Base-by-base conservation (phyloP, 2,888 invertebrate species). In the Matsumyia berberina region DNA sequence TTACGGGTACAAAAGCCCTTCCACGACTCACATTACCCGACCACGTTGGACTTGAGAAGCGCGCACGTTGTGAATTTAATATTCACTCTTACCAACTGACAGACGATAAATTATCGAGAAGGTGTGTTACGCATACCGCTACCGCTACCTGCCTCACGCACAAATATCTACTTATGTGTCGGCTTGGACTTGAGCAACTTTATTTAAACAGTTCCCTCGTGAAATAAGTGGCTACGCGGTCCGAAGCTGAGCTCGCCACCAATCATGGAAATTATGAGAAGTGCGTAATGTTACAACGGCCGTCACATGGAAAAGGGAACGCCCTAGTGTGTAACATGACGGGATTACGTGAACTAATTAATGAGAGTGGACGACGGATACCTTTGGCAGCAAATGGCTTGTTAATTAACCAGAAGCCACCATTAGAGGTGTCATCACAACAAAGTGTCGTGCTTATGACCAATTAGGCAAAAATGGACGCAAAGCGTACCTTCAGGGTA, bases 31-130 rank as follows among this genome's bases (percentile, higher is more conserved):
- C 17, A 44, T 80, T 62, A 55, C 73, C 31, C 46, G 49, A 55
- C 11, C 46, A 46, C 33, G 17, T 29, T 29, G 15, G 57, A 44
- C 37, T 64, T 44, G 58, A 31, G 62, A 42, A 76, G 37, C 11
- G 69, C 69, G 24, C 64, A 31, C 58, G 70, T 62, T 57, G 70
- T 64, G 77, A 77, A 73, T 81, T 64, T 64, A 57, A 81, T 81
- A 81, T 82, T 70, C 49, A 66, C 31, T 57, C 19, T 42, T 46
- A 39, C 44, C 58, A 77, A 58, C 64, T 66, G 77, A 82, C 77
- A 58, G 58, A 39, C 57, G 66, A 82, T 82, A 77, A 77, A 77
- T 82, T 82, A 82, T 58, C 44, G 64, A 33, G 66, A 77, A 77
- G 77, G 77, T 70, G 81, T 81, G 81, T 69, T 44, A 17, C 29